phyloP scores from a whole-genome alignment of 2,797 vertebrate genomes.

The Pangasius djambal region DNA sequence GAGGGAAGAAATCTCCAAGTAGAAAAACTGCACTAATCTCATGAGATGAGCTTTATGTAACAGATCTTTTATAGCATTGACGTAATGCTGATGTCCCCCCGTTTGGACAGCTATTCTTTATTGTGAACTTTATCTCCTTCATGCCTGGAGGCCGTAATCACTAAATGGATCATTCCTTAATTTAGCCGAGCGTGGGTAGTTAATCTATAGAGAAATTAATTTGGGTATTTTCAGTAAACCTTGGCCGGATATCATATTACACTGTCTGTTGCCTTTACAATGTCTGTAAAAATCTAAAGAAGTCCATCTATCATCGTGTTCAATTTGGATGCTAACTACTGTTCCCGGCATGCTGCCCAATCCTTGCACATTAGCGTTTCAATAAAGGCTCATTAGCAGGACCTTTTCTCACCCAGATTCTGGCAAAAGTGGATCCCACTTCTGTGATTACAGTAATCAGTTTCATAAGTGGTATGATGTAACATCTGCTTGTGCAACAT shows the following conservation, averaged over 20 bases:
- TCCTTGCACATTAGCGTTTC: constrained; percentile 11
- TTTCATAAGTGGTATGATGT: constrained; percentile 40
- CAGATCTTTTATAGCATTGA: neutral
- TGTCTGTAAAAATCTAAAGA: neutral
- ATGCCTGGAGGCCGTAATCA: constrained; percentile 60
- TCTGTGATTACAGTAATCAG: constrained; percentile 55
- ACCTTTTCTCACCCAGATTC: constrained; percentile 20
- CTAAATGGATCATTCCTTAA: constrained; percentile 53
- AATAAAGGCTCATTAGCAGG: constrained; percentile 23
- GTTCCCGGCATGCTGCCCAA: constrained; percentile 1
- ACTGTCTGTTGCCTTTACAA: neutral
- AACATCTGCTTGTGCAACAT: constrained; percentile 40
- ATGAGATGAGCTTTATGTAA: neutral
- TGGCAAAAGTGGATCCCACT: constrained; percentile 32
- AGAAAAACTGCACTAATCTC: neutral
- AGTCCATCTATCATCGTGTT: neutral
- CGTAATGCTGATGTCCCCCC: constrained; percentile 23
- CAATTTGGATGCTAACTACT: constrained; percentile 12
- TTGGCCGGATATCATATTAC: neutral
- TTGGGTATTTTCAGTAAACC: constrained; percentile 39
- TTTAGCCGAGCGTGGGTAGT: constrained; percentile 54
- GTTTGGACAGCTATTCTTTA: constrained; percentile 78
- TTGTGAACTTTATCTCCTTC: constrained; percentile 77
- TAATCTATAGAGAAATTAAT: constrained; percentile 42
- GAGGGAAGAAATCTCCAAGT: constrained; percentile 14